A percentile compares a stretch with the other conserved stretches of the same genome.
Evolutionary conservation across 2,888 invertebrate species (phyloP).

Genomic region (Acleris emargana): DNA sequence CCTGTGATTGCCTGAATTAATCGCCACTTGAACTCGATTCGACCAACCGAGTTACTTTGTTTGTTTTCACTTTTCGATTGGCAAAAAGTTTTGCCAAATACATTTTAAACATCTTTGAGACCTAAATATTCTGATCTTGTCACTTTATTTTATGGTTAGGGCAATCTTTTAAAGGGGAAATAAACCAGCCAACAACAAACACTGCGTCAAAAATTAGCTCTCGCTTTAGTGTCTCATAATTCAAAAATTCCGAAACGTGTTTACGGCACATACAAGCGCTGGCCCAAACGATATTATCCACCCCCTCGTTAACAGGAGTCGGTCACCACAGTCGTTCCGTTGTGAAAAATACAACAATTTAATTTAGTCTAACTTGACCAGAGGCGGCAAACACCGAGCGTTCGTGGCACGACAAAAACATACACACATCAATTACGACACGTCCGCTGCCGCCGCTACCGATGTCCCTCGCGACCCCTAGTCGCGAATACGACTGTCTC

Average conservation of each 20-base stretch:
- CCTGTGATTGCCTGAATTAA: constrained; percentile 68
- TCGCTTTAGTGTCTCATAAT: constrained; percentile 43
- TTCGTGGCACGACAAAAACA: constrained; percentile 67
- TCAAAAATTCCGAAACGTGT: constrained; percentile 51
- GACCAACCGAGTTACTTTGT: constrained; percentile 22
- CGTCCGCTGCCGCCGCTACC: constrained; percentile 46
- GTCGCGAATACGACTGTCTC: constrained; percentile 52
- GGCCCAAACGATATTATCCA: constrained; percentile 64
- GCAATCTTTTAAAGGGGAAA: neutral
- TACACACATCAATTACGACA: constrained; percentile 77
- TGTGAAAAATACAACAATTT: constrained; percentile 80
- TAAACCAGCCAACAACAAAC: constrained; percentile 16
- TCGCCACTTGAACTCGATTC: constrained; percentile 45
- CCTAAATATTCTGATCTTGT: too few species aligned
- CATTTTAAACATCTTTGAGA: neutral
- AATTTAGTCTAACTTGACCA: constrained; percentile 79
- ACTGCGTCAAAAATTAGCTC: constrained; percentile 34
- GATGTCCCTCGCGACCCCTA: constrained; percentile 57
- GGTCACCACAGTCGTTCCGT: constrained; percentile 67
- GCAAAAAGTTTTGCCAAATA: neutral
- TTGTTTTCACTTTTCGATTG: neutral
- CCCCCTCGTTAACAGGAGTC: constrained; percentile 63
- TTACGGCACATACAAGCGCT: constrained; percentile 46
- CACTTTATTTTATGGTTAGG: too few species aligned
- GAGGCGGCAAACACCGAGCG: constrained; percentile 67